A percentile compares a stretch with the other conserved stretches of the same genome.
Conservation (phyloP, 1,140 invertebrate genomes). For the Trichonephila clavipes region DNA sequence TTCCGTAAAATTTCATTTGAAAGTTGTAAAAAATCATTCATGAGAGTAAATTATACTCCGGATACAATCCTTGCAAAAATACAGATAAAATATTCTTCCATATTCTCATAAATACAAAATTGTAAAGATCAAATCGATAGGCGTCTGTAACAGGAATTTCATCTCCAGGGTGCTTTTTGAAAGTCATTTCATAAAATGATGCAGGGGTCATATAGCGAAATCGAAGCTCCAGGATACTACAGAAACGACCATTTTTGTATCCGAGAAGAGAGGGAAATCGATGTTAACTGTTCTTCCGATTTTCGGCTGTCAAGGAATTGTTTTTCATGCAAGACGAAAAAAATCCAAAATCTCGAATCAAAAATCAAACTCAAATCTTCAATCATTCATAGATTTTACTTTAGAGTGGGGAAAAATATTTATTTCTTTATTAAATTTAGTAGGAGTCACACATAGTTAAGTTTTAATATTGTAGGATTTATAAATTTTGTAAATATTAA, state of each 20-base stretch:
- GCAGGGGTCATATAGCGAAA: slow-evolving; percentile 19
- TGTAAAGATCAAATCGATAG: slow-evolving; percentile 3
- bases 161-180: slow-evolving; percentile 26
- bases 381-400: slow-evolving; percentile 1
- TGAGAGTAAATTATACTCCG: slow-evolving; percentile 7
- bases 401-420: not conserved
- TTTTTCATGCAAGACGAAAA: not conserved
- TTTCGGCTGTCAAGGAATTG: slow-evolving; percentile 22
- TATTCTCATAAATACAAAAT: slow-evolving; percentile 10
- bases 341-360: slow-evolving; percentile 10
- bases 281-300: slow-evolving; percentile 53
- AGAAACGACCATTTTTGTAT: slow-evolving; percentile 9
- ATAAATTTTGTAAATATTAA: too few species aligned
- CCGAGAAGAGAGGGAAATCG: not conserved
- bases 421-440: too few species aligned
- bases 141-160: slow-evolving; percentile 12
- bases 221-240: not conserved
- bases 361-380: slow-evolving; percentile 35
- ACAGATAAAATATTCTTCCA: not conserved
- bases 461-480: too few species aligned
- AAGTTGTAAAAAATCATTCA: not conserved
- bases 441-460: too few species aligned
- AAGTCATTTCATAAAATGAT: slow-evolving; percentile 45
- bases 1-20: not conserved
- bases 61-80: slow-evolving; percentile 12